Evolutionary conservation across 2,888 invertebrate species (phyloP), one percentile per base, ranked within the genome.

Genomic region (Drosophila seclusa): DNA sequence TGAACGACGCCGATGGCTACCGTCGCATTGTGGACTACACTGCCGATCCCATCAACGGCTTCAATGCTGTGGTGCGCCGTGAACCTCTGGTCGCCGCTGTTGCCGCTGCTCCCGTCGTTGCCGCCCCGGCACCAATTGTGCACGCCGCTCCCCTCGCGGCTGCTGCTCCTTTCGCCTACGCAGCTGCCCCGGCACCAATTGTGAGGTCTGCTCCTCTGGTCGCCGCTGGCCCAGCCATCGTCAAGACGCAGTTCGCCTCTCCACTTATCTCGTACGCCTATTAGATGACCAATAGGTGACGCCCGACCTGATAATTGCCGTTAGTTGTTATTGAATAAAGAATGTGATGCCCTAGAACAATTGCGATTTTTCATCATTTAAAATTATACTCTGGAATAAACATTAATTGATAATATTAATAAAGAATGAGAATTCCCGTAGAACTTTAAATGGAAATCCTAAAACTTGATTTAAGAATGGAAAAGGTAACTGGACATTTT

Each of bases 21-120:
- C 89, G 92, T 68, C 91, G 93, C 48, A 92, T 92, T 81, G 93
- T 93, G 53, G 93, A 93, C 78, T 93, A 93, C 70, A 92, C 92
- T 29, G 91, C 93, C 62, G 93, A 93, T 74, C 87, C 93, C 57
- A 82, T 93, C 64, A 92, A 93, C 62, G 93, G 93, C 42, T 93
- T 93, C 80, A 93, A 93, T 64, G 93, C 93, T 59, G 92, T 93
- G 27, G 93, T 93, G 10, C 91, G 91, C 10, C 92, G 92, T 63
- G 92, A 92, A 66, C 92, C 92, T 38, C 72, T 92, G 68, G 85
- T 89, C 16, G 92, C 90, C 49, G 90, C 91, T 53, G 90, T 90
- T 6, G 85, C 89, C n/a, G 77, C 90, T 27, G 81, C 82, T 53
- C 77, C 86, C 4, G 76, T 85, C 24, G 78, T 86, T 31, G 80